These are phyloP conservation scores for Orchestia grillus DNA, from an alignment of 1,140 invertebrate genomes.

Conservation along the genomic window DNA sequence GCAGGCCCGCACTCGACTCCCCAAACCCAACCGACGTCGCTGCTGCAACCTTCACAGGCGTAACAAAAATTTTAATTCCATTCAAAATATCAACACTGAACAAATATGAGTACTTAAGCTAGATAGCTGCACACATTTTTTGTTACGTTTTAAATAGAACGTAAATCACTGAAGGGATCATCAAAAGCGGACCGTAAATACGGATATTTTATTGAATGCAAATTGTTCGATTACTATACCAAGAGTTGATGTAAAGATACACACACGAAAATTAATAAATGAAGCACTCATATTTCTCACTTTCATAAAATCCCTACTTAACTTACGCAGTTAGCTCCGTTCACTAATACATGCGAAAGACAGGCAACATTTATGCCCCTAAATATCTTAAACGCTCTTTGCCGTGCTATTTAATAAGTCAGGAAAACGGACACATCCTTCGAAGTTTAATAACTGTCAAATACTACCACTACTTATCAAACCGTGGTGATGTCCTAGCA, in stretches of 20 bases:
- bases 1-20: neutral
- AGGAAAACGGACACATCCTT: neutral
- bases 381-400: neutral
- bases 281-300: neutral
- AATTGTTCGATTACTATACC: neutral
- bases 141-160: neutral
- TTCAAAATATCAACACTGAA: neutral
- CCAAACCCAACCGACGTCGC: neutral
- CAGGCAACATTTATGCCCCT: neutral
- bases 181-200: neutral
- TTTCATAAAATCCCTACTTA: neutral
- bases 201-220: neutral
- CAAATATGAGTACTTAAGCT: neutral
- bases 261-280: neutral
- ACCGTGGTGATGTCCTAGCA: neutral
- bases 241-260: neutral
- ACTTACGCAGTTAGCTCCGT: too few relatives aligned
- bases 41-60: neutral
- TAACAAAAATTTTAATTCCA: neutral
- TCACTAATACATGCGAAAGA: too few relatives aligned
- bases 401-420: neutral
- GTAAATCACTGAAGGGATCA: too few relatives aligned
- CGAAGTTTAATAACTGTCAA: neutral
- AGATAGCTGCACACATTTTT: neutral
- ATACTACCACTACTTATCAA: too few relatives aligned